Evolutionary conservation across 2,797 vertebrate species (phyloP).

Genomic region (Decapterus maruadsi): DNA sequence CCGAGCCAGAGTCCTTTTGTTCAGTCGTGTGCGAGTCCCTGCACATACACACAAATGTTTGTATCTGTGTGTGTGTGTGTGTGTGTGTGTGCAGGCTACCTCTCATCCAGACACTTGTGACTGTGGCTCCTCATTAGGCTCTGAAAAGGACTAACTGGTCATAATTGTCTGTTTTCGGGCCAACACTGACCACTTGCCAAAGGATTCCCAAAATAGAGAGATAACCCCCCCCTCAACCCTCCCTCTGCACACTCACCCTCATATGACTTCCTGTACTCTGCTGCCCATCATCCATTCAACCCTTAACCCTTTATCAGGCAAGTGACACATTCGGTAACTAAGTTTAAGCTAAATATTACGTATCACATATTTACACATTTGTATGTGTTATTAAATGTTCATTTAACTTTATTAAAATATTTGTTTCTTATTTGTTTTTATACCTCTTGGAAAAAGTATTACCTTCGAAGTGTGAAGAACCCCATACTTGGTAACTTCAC

Average conservation of each 20-base stretch:
- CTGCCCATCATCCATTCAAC: conserved; percentile 15
- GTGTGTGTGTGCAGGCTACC: conserved; percentile 33
- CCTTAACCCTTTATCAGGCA: too few species aligned
- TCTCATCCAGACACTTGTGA: conserved; percentile 69
- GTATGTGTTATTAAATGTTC: too few species aligned
- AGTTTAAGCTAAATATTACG: too few species aligned
- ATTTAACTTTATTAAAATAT: too few species aligned
- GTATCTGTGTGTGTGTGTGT: conserved; percentile 17
- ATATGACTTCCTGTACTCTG: conserved; percentile 42
- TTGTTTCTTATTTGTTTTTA: too few species aligned
- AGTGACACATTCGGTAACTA: too few species aligned
- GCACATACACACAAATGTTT: conserved; percentile 12
- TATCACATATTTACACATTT: too few species aligned
- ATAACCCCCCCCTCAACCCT: neutral
- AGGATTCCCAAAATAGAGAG: conserved; percentile 63
- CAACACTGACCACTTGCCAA: conserved; percentile 64
- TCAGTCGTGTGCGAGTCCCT: conserved; percentile 7
- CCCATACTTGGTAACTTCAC: too few species aligned
- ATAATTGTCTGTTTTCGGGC: conserved; percentile 78
- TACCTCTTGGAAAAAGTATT: too few species aligned
- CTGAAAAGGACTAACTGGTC: conserved; percentile 76
- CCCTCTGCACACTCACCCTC: neutral
- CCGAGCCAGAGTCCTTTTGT: conserved; percentile 42
- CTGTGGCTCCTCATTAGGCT: conserved; percentile 77
- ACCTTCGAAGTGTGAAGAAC: too few species aligned